Percentiles rank a stretch among this genome's conserved stretches.
phyloP scores from a whole-genome alignment of 2,113 vertebrate species.

The Galeopterus variegatus region DNA sequence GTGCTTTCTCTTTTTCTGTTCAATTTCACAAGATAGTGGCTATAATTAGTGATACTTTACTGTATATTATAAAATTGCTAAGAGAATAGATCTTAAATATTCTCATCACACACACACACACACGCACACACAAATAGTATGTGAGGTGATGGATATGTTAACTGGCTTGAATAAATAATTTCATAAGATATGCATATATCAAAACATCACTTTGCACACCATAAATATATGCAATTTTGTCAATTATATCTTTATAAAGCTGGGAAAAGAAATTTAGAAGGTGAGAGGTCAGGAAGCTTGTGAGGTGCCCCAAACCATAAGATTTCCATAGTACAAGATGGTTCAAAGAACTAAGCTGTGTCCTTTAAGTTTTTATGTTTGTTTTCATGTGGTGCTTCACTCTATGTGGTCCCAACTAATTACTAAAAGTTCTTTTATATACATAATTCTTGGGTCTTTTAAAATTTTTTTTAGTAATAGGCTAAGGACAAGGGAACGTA shows the following conservation, averaged over 20 bases:
- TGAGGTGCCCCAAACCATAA: accelerated
- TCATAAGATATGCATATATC: background rate
- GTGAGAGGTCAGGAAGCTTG: background rate
- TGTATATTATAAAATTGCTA: background rate
- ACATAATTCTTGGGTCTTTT: background rate
- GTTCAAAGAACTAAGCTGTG: background rate
- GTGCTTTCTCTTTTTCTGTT: too few relatives aligned
- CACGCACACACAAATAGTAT: too few relatives aligned
- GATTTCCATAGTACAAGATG: background rate
- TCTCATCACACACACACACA: background rate
- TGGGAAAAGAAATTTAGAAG: background rate
- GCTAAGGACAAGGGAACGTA: background rate
- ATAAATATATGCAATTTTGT: background rate
- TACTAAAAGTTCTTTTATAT: background rate
- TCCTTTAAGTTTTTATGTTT: background rate
- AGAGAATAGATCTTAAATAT: background rate
- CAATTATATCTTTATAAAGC: background rate
- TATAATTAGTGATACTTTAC: background rate
- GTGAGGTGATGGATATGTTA: background rate
- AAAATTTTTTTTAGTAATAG: too few relatives aligned
- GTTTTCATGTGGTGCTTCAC: background rate
- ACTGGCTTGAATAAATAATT: background rate
- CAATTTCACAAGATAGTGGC: background rate
- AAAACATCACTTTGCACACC: background rate
- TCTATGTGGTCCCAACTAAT: background rate